A percentile compares a stretch with the other conserved stretches of the same genome.
These are phyloP conservation scores for Glaucidium brasilianum DNA, from an alignment of 2,113 vertebrate genomes.

Conservation along the genomic window DNA sequence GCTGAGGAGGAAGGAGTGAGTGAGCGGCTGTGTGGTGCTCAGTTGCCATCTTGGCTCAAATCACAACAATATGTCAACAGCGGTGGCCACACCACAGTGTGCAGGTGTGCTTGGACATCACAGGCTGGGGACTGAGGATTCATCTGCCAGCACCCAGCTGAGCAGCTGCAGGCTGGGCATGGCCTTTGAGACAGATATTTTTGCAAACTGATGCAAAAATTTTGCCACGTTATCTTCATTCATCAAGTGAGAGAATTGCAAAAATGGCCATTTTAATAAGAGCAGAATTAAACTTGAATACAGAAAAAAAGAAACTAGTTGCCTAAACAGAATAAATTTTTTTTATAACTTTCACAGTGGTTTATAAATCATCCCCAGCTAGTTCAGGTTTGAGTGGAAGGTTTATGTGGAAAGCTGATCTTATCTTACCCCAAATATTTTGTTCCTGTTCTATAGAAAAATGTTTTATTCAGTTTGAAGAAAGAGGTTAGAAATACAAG, in stretches of 20 bases:
- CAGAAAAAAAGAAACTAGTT: not conserved
- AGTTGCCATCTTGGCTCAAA: no score
- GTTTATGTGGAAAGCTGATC: not conserved
- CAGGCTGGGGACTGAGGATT: not conserved
- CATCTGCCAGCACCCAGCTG: not conserved
- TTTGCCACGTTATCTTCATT: not conserved
- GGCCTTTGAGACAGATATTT: not conserved
- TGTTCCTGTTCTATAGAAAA: not conserved
- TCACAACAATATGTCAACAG: not conserved
- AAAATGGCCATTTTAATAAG: not conserved
- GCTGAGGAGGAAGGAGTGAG: no score
- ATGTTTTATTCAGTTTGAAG: not conserved
- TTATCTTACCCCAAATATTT: not conserved
- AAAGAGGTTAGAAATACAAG: not conserved
- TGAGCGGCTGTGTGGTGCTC: no score
- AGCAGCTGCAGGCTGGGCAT: not conserved
- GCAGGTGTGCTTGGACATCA: not conserved
- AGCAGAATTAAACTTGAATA: not conserved
- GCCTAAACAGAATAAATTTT: not conserved
- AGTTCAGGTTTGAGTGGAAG: not conserved
- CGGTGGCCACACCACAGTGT: not conserved
- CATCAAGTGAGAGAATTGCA: not conserved
- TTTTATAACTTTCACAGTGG: not conserved
- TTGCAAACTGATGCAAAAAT: not conserved
- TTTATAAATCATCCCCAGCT: not conserved